Conservation (phyloP, 2,888 invertebrate species). For the Hedya salicella region DNA sequence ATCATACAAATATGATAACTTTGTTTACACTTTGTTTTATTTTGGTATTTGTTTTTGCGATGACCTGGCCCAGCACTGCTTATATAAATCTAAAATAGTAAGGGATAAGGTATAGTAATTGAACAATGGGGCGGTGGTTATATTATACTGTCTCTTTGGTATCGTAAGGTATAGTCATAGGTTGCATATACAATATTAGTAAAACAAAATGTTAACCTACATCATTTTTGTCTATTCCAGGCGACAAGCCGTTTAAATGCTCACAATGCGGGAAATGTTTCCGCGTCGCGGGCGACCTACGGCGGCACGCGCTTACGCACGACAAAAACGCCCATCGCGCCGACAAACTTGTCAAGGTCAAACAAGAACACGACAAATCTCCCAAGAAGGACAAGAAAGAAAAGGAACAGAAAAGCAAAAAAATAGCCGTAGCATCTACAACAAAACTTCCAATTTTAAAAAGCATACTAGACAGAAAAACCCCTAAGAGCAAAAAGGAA, state of each 20-base stretch:
- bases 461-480: conserved; percentile 33
- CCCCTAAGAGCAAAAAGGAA: conserved; percentile 53
- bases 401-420: conserved; percentile 45
- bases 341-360: conserved; percentile 55
- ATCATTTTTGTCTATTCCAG: conserved; percentile 62
- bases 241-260: conserved; percentile 92
- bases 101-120: no score
- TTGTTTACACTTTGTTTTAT: no score
- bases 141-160: no score
- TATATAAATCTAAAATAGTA: no score
- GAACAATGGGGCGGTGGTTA: no score
- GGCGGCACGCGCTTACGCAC: conserved; percentile 91
- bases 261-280: conserved; percentile 92
- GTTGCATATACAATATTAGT: no score
- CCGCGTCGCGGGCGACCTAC: conserved; percentile 92
- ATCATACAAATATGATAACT: no score
- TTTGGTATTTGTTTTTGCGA: no score
- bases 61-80: no score
- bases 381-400: conserved; percentile 47
- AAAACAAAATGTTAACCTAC: background rate
- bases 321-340: conserved; percentile 60
- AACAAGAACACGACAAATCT: conserved; percentile 40
- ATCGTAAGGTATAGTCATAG: no score
- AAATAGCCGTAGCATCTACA: conserved; percentile 17
- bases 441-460: conserved; percentile 43